Conservation (phyloP, 2,113 vertebrate species). For the Ondatra zibethicus region DNA sequence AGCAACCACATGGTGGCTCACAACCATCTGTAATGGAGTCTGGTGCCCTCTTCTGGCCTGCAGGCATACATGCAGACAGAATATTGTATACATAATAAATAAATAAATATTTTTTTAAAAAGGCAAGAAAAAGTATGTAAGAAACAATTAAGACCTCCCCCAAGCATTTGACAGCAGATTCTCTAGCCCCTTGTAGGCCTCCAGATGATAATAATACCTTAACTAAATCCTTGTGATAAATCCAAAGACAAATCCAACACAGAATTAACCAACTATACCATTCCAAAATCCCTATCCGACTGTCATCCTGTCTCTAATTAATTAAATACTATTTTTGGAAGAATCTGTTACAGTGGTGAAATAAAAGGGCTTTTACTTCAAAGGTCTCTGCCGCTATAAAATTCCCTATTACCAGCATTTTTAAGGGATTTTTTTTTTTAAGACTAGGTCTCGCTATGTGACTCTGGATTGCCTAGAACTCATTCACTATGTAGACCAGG, state of each 20-base stretch:
- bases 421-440: neutral
- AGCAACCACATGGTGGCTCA: too few species aligned
- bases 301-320: neutral
- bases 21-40: too few species aligned
- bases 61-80: too few species aligned
- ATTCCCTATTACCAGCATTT: neutral
- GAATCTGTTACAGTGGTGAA: slow-evolving; percentile 34
- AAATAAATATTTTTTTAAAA: too few species aligned
- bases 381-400: neutral
- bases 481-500: neutral
- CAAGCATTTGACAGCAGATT: neutral
- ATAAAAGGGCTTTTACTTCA: slow-evolving; percentile 5
- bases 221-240: neutral
- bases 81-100: too few species aligned
- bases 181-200: neutral
- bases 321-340: neutral
- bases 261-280: neutral
- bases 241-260: neutral
- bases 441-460: neutral
- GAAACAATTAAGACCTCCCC: neutral
- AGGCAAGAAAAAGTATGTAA: neutral
- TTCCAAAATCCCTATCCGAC: neutral
- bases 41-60: too few species aligned
- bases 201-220: neutral
- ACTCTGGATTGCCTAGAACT: neutral